Evolutionary conservation across 2,113 vertebrate genomes (phyloP).

Genomic region (Peromyscus maniculatus): DNA sequence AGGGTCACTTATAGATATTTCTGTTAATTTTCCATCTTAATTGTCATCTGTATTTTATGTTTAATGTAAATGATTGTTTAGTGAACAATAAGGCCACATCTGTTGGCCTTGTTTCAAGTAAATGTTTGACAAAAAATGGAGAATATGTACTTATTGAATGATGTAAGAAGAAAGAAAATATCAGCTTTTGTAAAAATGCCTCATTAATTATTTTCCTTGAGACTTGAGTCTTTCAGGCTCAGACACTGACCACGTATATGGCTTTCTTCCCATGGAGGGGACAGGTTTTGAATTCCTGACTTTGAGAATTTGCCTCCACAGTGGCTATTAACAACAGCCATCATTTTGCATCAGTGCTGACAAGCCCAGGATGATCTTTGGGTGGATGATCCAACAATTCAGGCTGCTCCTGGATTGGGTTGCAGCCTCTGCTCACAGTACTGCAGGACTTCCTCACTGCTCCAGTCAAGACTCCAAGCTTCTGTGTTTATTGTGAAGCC

Average conservation of each 20-base stretch:
- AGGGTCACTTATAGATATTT: not conserved
- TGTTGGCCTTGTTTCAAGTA: not conserved
- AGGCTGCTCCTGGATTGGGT: too few species aligned
- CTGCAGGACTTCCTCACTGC: rapidly evolving
- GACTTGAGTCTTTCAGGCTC: not conserved
- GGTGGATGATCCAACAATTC: not conserved
- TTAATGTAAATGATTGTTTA: not conserved
- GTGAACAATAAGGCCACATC: not conserved
- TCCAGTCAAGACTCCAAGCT: not conserved
- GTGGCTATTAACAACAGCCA: not conserved
- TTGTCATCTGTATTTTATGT: not conserved
- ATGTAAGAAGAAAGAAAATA: not conserved
- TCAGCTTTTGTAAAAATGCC: not conserved
- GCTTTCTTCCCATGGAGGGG: not conserved
- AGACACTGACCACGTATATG: not conserved
- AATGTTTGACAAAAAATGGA: not conserved
- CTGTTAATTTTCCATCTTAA: not conserved
- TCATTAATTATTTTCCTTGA: not conserved
- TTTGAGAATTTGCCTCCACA: not conserved
- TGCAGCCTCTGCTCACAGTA: not conserved
- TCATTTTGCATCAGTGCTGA: not conserved
- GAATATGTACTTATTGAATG: not conserved
- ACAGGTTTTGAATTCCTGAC: not conserved
- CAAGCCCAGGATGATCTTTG: too few species aligned
- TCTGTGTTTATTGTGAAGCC: not conserved